phyloP scores from a whole-genome alignment of 2,113 vertebrate species.

The Pollimyrus isidori region DNA sequence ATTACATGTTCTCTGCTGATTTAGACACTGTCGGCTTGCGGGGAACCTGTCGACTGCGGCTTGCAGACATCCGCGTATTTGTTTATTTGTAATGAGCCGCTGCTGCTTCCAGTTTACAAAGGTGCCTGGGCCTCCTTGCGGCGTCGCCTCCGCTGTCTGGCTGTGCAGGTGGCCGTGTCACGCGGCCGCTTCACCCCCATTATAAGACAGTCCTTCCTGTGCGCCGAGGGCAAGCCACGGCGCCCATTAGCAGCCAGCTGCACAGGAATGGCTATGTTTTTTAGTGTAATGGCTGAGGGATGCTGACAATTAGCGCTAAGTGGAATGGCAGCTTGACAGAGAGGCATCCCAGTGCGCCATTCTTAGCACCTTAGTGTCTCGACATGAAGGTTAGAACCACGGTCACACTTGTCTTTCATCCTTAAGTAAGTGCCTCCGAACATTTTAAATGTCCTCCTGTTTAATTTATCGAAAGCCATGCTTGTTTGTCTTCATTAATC shows the following conservation, averaged over 20 bases:
- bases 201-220: background rate
- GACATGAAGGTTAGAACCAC: background rate
- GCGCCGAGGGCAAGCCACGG: background rate
- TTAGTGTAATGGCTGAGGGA: conserved; percentile 12
- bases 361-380: background rate
- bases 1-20: background rate
- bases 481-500: background rate
- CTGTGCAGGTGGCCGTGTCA: background rate
- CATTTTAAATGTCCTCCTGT: background rate
- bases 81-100: background rate
- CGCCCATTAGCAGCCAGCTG: background rate
- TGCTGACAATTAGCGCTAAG: background rate
- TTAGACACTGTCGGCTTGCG: background rate
- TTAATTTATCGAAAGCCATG: background rate
- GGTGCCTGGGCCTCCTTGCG: background rate
- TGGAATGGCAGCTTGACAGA: background rate
- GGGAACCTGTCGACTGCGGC: background rate
- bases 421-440: background rate
- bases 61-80: background rate
- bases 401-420: background rate
- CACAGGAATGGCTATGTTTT: background rate
- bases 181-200: background rate
- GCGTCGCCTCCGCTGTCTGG: background rate
- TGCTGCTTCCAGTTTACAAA: background rate
- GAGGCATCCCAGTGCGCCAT: background rate